Base-by-base conservation (phyloP, 2,113 vertebrate species). In the Oplegnathus fasciatus region DNA sequence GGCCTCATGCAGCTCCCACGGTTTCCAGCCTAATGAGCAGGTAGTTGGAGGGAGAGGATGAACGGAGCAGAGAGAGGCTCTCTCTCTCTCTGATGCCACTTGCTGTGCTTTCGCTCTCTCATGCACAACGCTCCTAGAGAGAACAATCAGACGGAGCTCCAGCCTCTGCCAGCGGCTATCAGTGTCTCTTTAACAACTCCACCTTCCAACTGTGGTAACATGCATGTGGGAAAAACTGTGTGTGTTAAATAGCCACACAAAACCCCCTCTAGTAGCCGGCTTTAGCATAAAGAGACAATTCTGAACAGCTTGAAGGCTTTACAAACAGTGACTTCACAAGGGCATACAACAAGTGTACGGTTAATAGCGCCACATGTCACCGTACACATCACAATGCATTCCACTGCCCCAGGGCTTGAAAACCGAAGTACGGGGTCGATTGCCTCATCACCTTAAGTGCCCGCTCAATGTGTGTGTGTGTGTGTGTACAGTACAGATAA, bases 371-470 rank as follows among this genome's bases (percentile, higher is more conserved):
- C n/a, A 75, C 87, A 81, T 86, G 92, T 92, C 87, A 83, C 71
- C 60, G 80, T 30, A 68, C 85, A 87, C 71, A 90, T 93, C 80
- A 86, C 85, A 91, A 37, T 9, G 70, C 64, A 78, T 75, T 58
- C 75, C 66, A 50, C 75, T 54, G 87, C 74, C 89, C 80, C 75
- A 4, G 75, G 81, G 76, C 87, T 86, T 52, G 58, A 78, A 92
- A 87, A 86, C 84, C 26, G 48, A 83, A 92, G 90, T 86, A 91
- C 89, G 88, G 89, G 91, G 71, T 75, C 42, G 68, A 89, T 84
- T 61, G 86, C 91, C 92, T 93, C 93, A 92, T 93, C 93, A 93
- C 91, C 71, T 86, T 85, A 90, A 94, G 94, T 92, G 94, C 83
- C 78, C 81, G 84, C 61, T 89, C 68, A 26, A 58, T 37, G 75